phyloP scores from a whole-genome alignment of 53 echinoderm and acorn worm species.

The Crossaster papposus region DNA sequence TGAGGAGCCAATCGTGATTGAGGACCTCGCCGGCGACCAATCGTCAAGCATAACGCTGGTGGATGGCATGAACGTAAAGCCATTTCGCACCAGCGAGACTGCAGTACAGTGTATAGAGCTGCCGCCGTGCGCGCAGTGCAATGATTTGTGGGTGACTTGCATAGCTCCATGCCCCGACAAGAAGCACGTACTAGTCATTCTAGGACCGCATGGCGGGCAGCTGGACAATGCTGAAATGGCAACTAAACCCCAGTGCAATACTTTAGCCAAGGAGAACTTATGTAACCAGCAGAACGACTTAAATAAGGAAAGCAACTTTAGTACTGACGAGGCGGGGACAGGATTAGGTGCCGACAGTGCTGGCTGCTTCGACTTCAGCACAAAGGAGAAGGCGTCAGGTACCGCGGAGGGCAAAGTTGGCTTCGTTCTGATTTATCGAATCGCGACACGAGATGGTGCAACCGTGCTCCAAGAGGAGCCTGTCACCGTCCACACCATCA shows the following conservation, averaged over 20 bases:
- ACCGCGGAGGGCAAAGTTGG: slow-evolving; percentile 11
- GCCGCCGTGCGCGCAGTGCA: slow-evolving; percentile 58
- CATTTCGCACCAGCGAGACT: slow-evolving; percentile 51
- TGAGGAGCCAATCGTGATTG: slow-evolving; percentile 59
- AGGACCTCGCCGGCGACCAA: slow-evolving; percentile 45
- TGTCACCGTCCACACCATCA: slow-evolving; percentile 64
- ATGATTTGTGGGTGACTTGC: slow-evolving; percentile 66
- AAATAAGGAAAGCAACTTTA: slow-evolving; percentile 70
- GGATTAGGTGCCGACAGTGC: slow-evolving; percentile 25
- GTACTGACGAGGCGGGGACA: slow-evolving; percentile 62
- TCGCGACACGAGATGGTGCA: slow-evolving; percentile 34
- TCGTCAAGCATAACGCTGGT: slow-evolving; percentile 12
- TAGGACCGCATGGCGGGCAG: slow-evolving; percentile 70
- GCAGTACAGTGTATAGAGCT: slow-evolving; percentile 79
- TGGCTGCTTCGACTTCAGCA: neutral
- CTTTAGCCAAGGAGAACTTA: slow-evolving; percentile 37
- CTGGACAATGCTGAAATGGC: slow-evolving; percentile 40
- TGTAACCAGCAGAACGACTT: slow-evolving; percentile 76
- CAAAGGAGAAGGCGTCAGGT: neutral
- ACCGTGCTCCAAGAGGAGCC: slow-evolving; percentile 65
- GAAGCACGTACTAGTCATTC: slow-evolving; percentile 73
- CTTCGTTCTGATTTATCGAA: slow-evolving; percentile 67
- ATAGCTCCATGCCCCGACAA: slow-evolving; percentile 71
- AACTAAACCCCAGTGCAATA: slow-evolving; percentile 68
- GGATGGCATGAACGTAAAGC: slow-evolving; percentile 37